These are phyloP conservation scores for Orthosia cruda DNA, from an alignment of 2,888 invertebrate species.

Conservation along the genomic window DNA sequence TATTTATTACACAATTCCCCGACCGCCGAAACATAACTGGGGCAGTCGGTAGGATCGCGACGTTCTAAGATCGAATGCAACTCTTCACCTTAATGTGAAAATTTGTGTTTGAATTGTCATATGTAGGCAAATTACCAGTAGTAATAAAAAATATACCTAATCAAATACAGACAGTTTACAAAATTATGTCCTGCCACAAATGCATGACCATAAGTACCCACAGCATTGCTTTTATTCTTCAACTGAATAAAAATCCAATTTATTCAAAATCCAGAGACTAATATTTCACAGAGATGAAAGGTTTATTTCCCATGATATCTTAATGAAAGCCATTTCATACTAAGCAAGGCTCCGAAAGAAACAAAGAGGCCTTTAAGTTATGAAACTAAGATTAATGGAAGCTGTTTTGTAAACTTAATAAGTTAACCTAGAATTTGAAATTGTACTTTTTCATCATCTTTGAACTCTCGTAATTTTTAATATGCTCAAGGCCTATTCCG, in stretches of 20 bases:
- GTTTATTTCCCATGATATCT: slow-evolving; percentile 89
- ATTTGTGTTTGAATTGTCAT: too few relatives aligned
- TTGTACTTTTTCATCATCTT: slow-evolving; percentile 58
- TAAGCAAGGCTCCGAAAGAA: slow-evolving; percentile 80
- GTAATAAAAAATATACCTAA: too few relatives aligned
- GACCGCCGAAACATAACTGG: too few relatives aligned
- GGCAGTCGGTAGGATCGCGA: too few relatives aligned
- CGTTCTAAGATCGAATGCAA: too few relatives aligned
- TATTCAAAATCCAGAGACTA: slow-evolving; percentile 73
- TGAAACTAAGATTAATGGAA: slow-evolving; percentile 89
- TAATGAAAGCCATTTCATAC: slow-evolving; percentile 86
- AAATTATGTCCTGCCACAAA: background rate
- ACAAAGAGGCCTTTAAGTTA: slow-evolving; percentile 83
- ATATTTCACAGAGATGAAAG: slow-evolving; percentile 84
- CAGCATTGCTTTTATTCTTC: background rate
- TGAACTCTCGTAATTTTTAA: slow-evolving; percentile 48
- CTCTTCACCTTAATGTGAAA: too few relatives aligned
- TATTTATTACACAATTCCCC: too few relatives aligned
- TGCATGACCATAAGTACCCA: background rate
- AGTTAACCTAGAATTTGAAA: slow-evolving; percentile 74
- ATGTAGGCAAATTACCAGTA: too few relatives aligned
- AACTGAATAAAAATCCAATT: slow-evolving; percentile 74
- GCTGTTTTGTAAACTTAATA: slow-evolving; percentile 85
- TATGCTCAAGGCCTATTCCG: background rate
- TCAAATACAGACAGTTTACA: background rate